Evolutionary conservation across 1,140 invertebrate species (phyloP), one percentile per base, ranked within the genome.

Genomic region (Drosophila equinoxialis): DNA sequence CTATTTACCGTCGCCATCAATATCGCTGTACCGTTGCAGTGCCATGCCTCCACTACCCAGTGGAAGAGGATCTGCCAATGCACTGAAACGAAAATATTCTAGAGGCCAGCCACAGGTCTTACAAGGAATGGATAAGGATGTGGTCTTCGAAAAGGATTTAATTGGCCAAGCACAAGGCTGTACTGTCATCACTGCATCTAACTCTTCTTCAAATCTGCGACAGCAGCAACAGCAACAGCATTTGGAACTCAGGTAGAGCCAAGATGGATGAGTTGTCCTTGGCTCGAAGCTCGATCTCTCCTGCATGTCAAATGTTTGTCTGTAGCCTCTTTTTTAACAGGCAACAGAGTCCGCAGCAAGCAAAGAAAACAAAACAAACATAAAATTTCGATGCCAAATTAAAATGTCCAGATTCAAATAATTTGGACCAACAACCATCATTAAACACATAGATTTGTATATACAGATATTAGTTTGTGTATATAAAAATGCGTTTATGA

Each of bases 231-330:
- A 86, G 37, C 90, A 91, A 65, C 90, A 37, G 8, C 35, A 91
- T 66, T 74, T 87, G 65, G 90, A 91, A 81, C 79, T 91, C 85
- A 91, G 90, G 90, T 91, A 91, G 87, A 86, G 81, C 84, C 79
- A 77, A 82, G 83, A 37, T 72, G 69, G 45, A 86, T 58, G 57
- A 71, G 62, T 45, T 55, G 58, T 67, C 67, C 71, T 84, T 89
- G 82, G 80, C 80, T 89, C 64, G 39, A 11, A 33, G 17, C 45
- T 30, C 76, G 75, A 71, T 65, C 78, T 74, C 68, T 73, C 65
- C 70, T 85, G 84, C 81, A 82, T 89, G 84, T 60, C 58, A 17
- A 39, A 37, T 76, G 17, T 45, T 77, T 63, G 74, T 51, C 17
- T 51, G 55, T 76, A 76, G 65, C 66, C 55, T 74, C 41, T 48